These are phyloP conservation scores for Tipula confusa DNA, from an alignment of 2,888 invertebrate species.

Conservation along the genomic window DNA sequence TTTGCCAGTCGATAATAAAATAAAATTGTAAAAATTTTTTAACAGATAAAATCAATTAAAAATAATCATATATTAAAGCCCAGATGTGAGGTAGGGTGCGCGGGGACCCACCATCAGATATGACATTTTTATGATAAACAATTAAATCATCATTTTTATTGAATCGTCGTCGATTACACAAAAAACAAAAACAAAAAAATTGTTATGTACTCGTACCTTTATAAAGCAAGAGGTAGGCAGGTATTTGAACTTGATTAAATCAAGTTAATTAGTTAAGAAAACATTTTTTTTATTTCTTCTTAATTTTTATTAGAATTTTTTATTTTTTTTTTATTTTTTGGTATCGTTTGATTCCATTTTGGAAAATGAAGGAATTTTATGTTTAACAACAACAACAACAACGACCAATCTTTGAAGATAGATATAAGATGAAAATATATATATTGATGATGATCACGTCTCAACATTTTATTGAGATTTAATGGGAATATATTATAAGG, in stretches of 20 bases:
- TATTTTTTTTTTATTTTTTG: too few species aligned
- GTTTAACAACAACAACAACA: neutral
- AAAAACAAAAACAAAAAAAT: too few species aligned
- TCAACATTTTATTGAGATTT: neutral
- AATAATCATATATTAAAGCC: neutral
- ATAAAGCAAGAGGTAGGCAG: neutral
- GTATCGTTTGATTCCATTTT: neutral
- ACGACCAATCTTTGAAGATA: neutral
- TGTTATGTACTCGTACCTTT: neutral
- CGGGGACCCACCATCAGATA: neutral
- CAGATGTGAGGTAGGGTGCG: neutral
- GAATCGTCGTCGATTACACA: neutral
- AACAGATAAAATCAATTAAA: constrained; percentile 25
- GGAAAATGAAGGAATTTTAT: neutral
- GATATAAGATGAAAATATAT: neutral
- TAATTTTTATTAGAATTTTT: neutral
- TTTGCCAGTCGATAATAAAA: neutral
- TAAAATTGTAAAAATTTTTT: neutral
- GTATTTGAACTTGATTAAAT: constrained; percentile 1
- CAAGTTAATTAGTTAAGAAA: constrained; percentile 20
- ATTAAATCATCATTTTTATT: constrained; percentile 20
- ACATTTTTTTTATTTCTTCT: neutral
- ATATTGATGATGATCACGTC: neutral
- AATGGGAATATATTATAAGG: constrained; percentile 25
- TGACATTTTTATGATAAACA: constrained; percentile 15